Base-by-base conservation (phyloP, 1,140 invertebrate genomes). In the Temnothorax longispinosus region DNA sequence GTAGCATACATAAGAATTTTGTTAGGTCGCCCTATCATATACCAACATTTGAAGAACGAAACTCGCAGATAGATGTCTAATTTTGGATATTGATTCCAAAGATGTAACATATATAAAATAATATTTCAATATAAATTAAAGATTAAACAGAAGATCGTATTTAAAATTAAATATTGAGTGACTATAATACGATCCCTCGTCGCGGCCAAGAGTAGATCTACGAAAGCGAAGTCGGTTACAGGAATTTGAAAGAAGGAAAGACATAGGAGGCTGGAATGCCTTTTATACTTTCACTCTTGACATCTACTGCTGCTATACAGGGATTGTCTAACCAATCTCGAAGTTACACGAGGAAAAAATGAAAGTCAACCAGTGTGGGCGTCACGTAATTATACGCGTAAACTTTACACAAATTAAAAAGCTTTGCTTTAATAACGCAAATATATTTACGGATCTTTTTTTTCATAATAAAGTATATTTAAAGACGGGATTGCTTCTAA, bases 231-330 rank as follows among this genome's bases (percentile, higher is more conserved):
- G n/a, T 67, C 54, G 62, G 47, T 76, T 18, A 11, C 35, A 38
- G 52, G 78, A 88, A 89, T 78, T 78, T 54, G 13, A 78, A 52
- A 38, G 47, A 71, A 65, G n/a, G 47, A 64, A 69, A 71, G 50
- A 81, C 3, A 35, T 0, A 13, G 52, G 5, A 60, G 27, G n/a
- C 54, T 60, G 21, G 32, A 69, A 35, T 77, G 60, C 54, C 58
- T 71, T 27, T 89, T 64, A 38, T 75, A 78, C 88, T 90, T 90
- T 90, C 89, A 91, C 87, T 88, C 86, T 87, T 88, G 82, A 85
- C 32, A 56, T 60, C n/a, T 67, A 21, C 50, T 76, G 62, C 15
- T 84, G 11, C 10, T 38, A 27, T 15, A 21, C 21, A 32, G 3
- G 11, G 21, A 56, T 69, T 69, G 62, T 80, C 64, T 50, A 71